Conservation (phyloP, 2,888 invertebrate species). For the Drosophila putrida region DNA sequence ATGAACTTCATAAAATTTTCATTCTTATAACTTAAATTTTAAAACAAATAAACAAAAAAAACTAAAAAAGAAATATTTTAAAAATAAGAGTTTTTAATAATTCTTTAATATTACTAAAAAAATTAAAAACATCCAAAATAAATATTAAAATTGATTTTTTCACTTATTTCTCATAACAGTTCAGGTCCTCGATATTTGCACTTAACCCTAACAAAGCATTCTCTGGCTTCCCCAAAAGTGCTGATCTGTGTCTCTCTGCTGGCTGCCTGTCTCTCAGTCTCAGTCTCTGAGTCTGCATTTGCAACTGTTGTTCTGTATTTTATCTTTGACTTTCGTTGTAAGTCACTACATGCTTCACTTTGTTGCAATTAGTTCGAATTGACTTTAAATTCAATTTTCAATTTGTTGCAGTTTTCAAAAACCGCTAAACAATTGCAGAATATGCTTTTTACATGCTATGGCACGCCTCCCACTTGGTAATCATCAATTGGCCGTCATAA, state of each 20-base stretch:
- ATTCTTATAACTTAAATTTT: no score
- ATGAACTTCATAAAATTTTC: no score
- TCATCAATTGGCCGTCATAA: slow-evolving; percentile 44
- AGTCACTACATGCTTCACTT: not conserved
- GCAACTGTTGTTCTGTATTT: slow-evolving; percentile 14
- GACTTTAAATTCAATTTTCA: slow-evolving; percentile 17
- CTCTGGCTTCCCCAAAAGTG: no score
- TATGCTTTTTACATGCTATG: slow-evolving; percentile 50
- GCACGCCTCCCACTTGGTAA: slow-evolving; percentile 35
- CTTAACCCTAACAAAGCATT: not conserved
- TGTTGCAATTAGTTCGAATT: slow-evolving; percentile 18
- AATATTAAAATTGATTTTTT: no score
- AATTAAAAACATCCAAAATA: no score
- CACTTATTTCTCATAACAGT: no score
- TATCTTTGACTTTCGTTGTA: not conserved
- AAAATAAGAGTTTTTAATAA: no score
- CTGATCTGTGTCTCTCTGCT: not conserved
- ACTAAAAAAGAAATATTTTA: no score
- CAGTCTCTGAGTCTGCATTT: not conserved
- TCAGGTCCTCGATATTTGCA: not conserved
- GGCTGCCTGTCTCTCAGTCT: not conserved
- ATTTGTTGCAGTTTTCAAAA: slow-evolving; percentile 45
- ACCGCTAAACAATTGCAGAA: slow-evolving; percentile 77
- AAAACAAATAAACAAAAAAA: no score
- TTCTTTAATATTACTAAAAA: no score